phyloP scores from a whole-genome alignment of 2,113 vertebrate species.

The Vulpes lagopus region DNA sequence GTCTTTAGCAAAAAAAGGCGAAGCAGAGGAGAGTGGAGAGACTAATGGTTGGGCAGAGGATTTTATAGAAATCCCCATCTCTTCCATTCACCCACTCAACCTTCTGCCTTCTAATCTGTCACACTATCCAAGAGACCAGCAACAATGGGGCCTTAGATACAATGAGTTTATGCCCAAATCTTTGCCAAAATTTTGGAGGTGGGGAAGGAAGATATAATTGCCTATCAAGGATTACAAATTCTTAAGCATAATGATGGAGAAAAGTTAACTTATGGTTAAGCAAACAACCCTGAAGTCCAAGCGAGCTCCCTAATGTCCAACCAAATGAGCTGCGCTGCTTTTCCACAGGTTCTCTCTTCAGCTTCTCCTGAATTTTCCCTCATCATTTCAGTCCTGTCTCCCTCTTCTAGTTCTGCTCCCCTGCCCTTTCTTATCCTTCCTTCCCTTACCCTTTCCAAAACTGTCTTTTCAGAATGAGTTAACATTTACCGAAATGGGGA shows the following conservation, averaged over 20 bases:
- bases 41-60: not conserved
- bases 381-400: not conserved
- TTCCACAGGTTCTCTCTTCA: not conserved
- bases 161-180: not conserved
- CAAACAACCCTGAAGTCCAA: not conserved
- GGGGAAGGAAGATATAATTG: not conserved
- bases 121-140: not conserved
- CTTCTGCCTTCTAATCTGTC: not conserved
- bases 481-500: not conserved
- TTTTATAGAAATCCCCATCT: not conserved
- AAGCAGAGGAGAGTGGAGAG: not conserved
- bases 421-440: not conserved
- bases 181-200: not conserved
- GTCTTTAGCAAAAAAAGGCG: not conserved
- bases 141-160: not conserved
- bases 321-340: not conserved
- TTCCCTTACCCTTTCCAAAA: not conserved
- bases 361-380: not conserved
- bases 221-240: not conserved
- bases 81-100: not conserved
- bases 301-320: not conserved
- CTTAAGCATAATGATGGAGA: not conserved
- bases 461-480: not conserved
- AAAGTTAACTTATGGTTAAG: not conserved
- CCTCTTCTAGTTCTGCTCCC: not conserved